Conservation (phyloP, 92 coral and sea anemone species). For the Heteractis magnifica region DNA sequence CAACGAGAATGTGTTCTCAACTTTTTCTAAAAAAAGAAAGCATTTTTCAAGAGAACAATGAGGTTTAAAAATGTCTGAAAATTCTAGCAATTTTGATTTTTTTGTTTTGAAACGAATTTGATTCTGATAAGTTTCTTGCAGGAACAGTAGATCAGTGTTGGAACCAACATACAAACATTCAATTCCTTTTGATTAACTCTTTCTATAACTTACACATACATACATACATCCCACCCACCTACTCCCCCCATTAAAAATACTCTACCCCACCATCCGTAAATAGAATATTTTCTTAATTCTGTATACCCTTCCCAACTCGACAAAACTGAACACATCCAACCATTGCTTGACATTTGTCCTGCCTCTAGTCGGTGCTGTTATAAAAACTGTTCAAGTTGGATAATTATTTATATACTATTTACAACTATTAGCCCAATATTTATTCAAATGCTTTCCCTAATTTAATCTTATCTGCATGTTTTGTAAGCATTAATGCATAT, state of each 20-base stretch:
- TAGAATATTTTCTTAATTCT: neutral
- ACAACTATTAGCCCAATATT: neutral
- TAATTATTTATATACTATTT: neutral
- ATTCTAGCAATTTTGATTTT: no score
- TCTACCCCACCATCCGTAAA: neutral
- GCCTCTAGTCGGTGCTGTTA: constrained; percentile 34
- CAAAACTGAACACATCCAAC: constrained; percentile 7
- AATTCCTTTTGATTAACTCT: no score
- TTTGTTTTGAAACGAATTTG: no score
- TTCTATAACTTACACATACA: no score
- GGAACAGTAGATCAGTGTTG: no score
- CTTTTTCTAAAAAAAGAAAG: no score
- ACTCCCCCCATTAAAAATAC: neutral
- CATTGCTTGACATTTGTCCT: constrained; percentile 37
- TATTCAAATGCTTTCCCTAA: neutral
- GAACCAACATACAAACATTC: no score
- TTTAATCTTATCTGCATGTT: constrained; percentile 8
- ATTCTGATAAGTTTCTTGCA: no score
- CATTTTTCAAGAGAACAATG: no score
- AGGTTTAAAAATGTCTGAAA: no score
- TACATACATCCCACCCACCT: no score
- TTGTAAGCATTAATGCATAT: neutral
- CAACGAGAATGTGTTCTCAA: no score
- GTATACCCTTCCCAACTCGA: neutral
- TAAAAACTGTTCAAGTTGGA: constrained; percentile 6